These are phyloP conservation scores for Labeo rohita DNA, from an alignment of 2,113 vertebrate species.

Conservation along the genomic window DNA sequence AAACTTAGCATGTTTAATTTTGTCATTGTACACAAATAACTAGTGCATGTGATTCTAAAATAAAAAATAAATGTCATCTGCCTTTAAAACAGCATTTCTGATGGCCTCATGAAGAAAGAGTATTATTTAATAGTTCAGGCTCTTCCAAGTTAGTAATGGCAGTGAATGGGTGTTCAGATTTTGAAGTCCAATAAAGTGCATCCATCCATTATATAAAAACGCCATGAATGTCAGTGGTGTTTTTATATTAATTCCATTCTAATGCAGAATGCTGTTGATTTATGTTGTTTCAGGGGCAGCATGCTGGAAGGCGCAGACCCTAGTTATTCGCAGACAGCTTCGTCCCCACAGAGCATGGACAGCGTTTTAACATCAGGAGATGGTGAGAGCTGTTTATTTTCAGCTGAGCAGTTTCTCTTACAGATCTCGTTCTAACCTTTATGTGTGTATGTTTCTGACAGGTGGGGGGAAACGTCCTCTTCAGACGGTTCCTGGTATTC, in stretches of 20 bases:
- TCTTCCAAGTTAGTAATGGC: no score
- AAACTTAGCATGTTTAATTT: not conserved
- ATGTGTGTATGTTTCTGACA: constrained; percentile 56
- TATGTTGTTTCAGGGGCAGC: constrained; percentile 72
- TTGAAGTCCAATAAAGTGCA: no score
- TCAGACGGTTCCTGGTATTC: constrained; percentile 93
- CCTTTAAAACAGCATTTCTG: not conserved
- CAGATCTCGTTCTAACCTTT: not conserved
- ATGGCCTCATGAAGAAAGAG: no score
- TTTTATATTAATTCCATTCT: not conserved
- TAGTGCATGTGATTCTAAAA: not conserved
- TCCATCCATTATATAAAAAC: no score
- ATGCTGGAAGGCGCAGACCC: constrained; percentile 85
- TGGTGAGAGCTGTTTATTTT: constrained; percentile 60
- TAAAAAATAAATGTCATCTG: not conserved
- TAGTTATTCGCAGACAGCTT: constrained; percentile 85
- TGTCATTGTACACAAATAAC: not conserved
- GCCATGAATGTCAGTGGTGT: not conserved
- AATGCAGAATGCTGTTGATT: not conserved
- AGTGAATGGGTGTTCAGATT: no score
- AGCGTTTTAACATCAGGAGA: constrained; percentile 89
- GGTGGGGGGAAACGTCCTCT: constrained; percentile 88
- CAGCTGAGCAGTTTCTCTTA: not conserved
- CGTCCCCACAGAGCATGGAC: constrained; percentile 95
- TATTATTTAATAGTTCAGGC: no score